Percentiles rank a stretch among this genome's conserved stretches.
Conservation (phyloP, 2,113 vertebrate species). For the Anhinga rufa region DNA sequence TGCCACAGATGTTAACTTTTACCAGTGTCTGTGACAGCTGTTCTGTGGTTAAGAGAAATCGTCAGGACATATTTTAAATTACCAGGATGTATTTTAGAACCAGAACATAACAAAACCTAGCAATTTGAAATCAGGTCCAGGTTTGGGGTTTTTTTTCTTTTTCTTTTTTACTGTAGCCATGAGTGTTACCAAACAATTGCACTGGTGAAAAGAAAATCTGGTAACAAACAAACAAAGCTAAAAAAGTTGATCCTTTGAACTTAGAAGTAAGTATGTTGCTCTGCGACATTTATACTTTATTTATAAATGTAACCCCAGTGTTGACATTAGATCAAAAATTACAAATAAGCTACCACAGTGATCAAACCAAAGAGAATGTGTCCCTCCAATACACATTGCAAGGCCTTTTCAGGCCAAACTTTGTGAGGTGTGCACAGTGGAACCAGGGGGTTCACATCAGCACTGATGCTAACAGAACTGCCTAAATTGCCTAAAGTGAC, state of each 20-base stretch:
- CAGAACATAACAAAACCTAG: not conserved
- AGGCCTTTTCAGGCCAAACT: not conserved
- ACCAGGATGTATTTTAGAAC: not conserved
- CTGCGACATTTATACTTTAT: not conserved
- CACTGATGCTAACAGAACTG: not conserved
- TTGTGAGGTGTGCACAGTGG: not conserved
- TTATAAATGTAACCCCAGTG: not conserved
- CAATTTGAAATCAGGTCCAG: not conserved
- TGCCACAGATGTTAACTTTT: not conserved
- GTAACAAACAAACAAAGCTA: not conserved
- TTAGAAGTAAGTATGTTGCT: not conserved
- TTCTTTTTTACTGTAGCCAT: not conserved
- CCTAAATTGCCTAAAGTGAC: not conserved
- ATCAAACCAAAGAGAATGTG: not conserved
- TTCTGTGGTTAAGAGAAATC: not conserved
- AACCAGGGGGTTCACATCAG: not conserved
- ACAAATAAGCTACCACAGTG: not conserved
- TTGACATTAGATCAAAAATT: not conserved
- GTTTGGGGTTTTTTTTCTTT: too few species aligned
- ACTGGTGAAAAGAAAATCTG: not conserved
- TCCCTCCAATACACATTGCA: not conserved
- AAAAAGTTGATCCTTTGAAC: not conserved
- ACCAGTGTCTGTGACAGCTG: not conserved
- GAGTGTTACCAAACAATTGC: not conserved
- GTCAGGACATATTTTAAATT: not conserved